Evolutionary conservation across 2,888 invertebrate species (phyloP), one percentile per base, ranked within the genome.

Genomic region (Galerucella nymphaeae): DNA sequence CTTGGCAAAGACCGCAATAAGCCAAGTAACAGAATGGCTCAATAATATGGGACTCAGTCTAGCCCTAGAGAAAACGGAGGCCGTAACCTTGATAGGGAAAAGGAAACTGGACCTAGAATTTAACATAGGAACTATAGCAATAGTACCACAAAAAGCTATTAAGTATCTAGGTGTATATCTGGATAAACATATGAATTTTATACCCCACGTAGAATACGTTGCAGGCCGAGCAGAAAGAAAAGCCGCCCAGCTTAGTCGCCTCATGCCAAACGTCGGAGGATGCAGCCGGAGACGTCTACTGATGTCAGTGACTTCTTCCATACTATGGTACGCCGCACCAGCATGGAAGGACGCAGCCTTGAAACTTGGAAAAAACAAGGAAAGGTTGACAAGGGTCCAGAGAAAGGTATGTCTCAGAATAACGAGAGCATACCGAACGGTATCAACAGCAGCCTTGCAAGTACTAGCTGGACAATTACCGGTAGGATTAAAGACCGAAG

Each of bases 141-240:
- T n/a, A 48, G 48, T 48, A 48, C 14, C 48, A 48, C 48, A 48
- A 48, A 48, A 14, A 3, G 48, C 48, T 14, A 48, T 48, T 0
- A 48, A 48, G 48, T 48, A 14, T 48, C 48, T n/a, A 48, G 48
- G 48, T 48, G 10, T 48, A 48, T 10, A 48, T 4, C 5, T 48
- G 11, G 8, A 48, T 48, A 8, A 4, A 48, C 5, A 48, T 13
- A 48, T 10, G 11, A 48, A 48, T 48, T 48, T 10, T 48, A 48
- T 48, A 13, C 48, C 3, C 6, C 48, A 48, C 5, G 5, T 4
- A 48, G 11, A 8, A n/a, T 48, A 4, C 5, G 11, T 4, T 14
- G 11, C 48, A 48, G 48, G 48, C 48, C 48, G 48, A 48, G 48
- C 48, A 48, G 48, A 48, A 48, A 48, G 48, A 48, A 48, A 48